phyloP scores from a whole-genome alignment of 1,140 invertebrate genomes.

The Scaptomyza graminum region DNA sequence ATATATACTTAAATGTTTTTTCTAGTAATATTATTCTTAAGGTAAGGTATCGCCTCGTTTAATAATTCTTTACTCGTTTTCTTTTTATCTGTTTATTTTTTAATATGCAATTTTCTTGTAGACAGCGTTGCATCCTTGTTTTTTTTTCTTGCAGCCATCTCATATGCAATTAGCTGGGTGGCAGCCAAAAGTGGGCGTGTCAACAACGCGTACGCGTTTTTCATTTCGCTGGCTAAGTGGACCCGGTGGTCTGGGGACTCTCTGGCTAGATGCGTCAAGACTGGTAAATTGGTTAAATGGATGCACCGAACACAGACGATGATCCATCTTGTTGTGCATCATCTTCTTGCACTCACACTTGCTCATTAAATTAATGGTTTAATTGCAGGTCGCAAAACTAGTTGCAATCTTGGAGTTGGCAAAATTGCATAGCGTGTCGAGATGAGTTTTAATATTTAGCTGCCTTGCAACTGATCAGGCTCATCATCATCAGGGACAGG shows the following conservation, averaged over 20 bases:
- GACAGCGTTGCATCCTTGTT: conserved; percentile 27
- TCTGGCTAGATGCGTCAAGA: too few relatives aligned
- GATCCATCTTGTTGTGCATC: conserved; percentile 36
- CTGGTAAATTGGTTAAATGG: conserved; percentile 20
- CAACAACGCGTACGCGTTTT: conserved; percentile 66
- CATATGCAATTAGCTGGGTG: conserved; percentile 70
- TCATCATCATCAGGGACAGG: conserved; percentile 54
- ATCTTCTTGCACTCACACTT: conserved; percentile 42
- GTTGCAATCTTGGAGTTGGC: too few relatives aligned
- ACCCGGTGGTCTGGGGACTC: background rate
- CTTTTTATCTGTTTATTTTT: background rate
- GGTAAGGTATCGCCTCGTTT: conserved; percentile 13
- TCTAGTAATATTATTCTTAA: too few relatives aligned
- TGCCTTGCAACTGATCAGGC: conserved; percentile 49
- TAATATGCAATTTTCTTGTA: conserved; percentile 66
- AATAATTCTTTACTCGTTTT: background rate
- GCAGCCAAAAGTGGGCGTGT: conserved; percentile 65
- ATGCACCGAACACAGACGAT: background rate
- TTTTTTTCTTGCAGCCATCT: background rate
- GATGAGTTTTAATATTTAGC: conserved; percentile 65
- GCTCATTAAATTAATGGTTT: conserved; percentile 80
- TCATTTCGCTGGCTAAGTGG: conserved; percentile 58
- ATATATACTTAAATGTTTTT: too few relatives aligned
- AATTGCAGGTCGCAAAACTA: conserved; percentile 56
- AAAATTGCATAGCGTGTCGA: conserved; percentile 45